Conservation (phyloP, 2,113 vertebrate species). For the Hyaena hyaena region DNA sequence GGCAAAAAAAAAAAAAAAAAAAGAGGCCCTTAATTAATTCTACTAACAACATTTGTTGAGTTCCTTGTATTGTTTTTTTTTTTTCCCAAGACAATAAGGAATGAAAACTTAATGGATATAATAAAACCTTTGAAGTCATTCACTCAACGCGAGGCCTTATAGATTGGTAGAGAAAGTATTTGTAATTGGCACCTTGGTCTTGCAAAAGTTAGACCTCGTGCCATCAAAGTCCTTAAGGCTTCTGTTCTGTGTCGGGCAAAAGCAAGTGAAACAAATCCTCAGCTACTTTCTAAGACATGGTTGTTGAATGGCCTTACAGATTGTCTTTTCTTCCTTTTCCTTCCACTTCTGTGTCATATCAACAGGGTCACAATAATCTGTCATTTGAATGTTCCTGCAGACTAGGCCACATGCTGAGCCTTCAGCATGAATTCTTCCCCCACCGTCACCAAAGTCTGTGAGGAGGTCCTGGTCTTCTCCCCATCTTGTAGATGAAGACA, state of each 20-base stretch:
- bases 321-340: background rate
- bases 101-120: background rate
- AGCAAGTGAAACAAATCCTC: background rate
- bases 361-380: background rate
- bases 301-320: background rate
- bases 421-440: background rate
- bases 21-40: background rate
- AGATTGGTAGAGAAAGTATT: background rate
- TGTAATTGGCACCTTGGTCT: conserved; percentile 8
- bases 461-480: background rate
- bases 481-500: background rate
- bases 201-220: background rate
- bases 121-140: conserved; percentile 17
- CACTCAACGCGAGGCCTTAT: background rate
- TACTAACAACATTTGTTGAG: background rate
- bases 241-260: background rate
- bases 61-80: background rate
- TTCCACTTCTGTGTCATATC: background rate
- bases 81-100: background rate
- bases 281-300: background rate
- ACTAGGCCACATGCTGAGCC: background rate
- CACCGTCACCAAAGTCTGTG: background rate
- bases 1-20: background rate
- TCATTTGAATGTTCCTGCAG: background rate
- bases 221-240: conserved; percentile 23